These are phyloP conservation scores for rabbit (Oryctolagus cuniculus) DNA, from an alignment of 2,113 vertebrate genomes.

Conservation along the genomic window mOryCun1.1 NC_091434.1:165715001-165715500, in stretches of 20 bases:
- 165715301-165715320: background rate
- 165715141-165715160: too few relatives aligned
- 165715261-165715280: too few relatives aligned
- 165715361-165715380: background rate
- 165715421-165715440: background rate
- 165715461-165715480: background rate
- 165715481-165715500: background rate
- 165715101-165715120: too few relatives aligned
- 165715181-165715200: background rate
- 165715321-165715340: background rate
- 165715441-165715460: background rate
- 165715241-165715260: background rate
- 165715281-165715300: too few relatives aligned
- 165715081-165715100: too few relatives aligned
- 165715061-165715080: too few relatives aligned
- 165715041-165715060: too few relatives aligned
- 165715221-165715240: background rate
- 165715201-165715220: background rate
- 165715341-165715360: background rate
- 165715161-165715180: too few relatives aligned
- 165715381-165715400: background rate
- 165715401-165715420: background rate
- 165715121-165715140: too few relatives aligned
- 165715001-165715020: too few relatives aligned
- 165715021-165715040: too few relatives aligned